Percentiles rank a stretch among this genome's conserved stretches.
phyloP scores from a whole-genome alignment of 2,888 invertebrate genomes.

The Callosobruchus maculatus region DNA sequence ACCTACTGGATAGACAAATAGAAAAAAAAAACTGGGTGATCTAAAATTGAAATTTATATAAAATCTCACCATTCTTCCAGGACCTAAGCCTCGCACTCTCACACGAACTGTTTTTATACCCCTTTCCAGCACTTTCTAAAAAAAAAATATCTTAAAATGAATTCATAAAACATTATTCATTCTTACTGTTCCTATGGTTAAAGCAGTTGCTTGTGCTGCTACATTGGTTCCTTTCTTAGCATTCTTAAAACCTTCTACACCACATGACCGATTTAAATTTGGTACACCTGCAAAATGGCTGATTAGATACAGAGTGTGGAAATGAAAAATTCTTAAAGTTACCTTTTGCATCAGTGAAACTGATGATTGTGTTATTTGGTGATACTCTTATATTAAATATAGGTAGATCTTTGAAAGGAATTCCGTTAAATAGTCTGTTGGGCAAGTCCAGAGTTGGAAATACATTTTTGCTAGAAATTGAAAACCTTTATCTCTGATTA shows the following conservation, averaged over 20 bases:
- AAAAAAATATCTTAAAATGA: conserved; percentile 21
- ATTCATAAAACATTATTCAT: neutral
- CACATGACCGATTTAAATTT: conserved; percentile 70
- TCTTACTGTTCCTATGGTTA: conserved; percentile 68
- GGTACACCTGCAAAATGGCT: conserved; percentile 46
- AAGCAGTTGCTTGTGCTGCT: conserved; percentile 92
- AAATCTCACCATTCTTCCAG: conserved; percentile 75
- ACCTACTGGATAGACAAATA: too few species aligned
- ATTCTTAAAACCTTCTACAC: conserved; percentile 92
- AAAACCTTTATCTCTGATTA: neutral
- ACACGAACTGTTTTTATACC: conserved; percentile 77
- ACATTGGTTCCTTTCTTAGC: conserved; percentile 94
- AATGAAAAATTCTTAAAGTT: too few species aligned
- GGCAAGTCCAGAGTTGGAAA: conserved; percentile 76
- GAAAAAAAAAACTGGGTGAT: too few species aligned
- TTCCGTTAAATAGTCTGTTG: conserved; percentile 68
- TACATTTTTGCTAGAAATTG: conserved; percentile 59
- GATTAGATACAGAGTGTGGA: neutral
- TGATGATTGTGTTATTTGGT: conserved; percentile 85
- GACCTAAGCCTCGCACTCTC: conserved; percentile 77
- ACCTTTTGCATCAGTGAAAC: conserved; percentile 69
- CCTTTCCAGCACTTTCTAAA: conserved; percentile 66
- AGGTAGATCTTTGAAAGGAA: conserved; percentile 75
- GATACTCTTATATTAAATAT: conserved; percentile 78
- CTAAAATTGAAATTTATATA: too few species aligned